These are phyloP conservation scores for Adelognathus sp. DNA, from an alignment of 2,888 invertebrate genomes.

Conservation along the genomic window DNA sequence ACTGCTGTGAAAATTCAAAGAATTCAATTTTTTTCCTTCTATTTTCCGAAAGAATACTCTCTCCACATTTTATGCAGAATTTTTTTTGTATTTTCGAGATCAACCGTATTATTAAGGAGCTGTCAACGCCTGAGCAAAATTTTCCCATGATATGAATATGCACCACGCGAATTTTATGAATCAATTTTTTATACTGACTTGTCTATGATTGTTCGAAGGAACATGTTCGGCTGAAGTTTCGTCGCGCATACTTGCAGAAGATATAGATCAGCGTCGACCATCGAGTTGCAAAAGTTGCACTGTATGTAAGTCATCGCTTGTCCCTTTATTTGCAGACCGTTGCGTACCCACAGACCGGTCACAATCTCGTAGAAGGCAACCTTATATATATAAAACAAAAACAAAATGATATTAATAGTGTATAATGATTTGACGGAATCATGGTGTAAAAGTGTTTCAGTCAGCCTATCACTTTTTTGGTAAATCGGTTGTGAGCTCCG, in stretches of 20 bases:
- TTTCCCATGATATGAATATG: too few relatives aligned
- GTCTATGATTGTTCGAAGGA: constrained; percentile 93
- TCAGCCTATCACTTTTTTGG: neutral
- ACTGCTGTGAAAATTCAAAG: too few relatives aligned
- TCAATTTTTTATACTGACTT: constrained; percentile 83
- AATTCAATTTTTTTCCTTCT: too few relatives aligned
- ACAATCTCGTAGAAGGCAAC: constrained; percentile 97
- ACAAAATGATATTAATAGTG: neutral
- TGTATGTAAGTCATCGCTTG: constrained; percentile 99
- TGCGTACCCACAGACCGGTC: constrained; percentile 97
- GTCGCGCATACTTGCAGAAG: constrained; percentile 96
- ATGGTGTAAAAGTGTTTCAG: neutral
- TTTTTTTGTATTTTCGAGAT: too few relatives aligned
- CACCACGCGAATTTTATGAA: too few relatives aligned
- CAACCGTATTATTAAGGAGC: too few relatives aligned
- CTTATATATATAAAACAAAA: constrained; percentile 83
- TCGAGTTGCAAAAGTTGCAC: constrained; percentile 99
- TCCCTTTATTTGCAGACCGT: constrained; percentile 98
- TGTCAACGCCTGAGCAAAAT: too few relatives aligned
- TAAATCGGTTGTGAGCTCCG: too few relatives aligned
- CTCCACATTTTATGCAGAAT: too few relatives aligned
- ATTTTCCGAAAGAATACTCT: too few relatives aligned
- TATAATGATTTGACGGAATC: neutral
- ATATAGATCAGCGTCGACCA: constrained; percentile 98
- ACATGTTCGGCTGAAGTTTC: constrained; percentile 92